phyloP scores from a whole-genome alignment of 2,113 vertebrate genomes.

The Atrichornis clamosus region DNA sequence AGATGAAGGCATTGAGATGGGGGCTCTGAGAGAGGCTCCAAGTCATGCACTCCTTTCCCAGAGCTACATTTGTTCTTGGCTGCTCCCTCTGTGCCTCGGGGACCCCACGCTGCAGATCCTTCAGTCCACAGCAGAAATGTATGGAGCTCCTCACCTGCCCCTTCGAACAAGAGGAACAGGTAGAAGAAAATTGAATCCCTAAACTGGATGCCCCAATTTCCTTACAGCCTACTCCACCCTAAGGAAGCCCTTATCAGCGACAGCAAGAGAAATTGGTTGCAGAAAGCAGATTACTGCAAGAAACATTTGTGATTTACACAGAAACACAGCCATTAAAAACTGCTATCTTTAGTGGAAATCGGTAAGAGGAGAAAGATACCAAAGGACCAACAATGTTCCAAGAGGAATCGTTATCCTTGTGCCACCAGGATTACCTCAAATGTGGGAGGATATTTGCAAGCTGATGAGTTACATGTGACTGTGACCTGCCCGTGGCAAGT shows the following conservation, averaged over 20 bases:
- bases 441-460: not conserved
- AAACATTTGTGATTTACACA: not conserved
- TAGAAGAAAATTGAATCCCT: not conserved
- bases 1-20: not conserved
- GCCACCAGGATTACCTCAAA: not conserved
- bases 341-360: not conserved
- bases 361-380: not conserved
- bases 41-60: not conserved
- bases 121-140: accelerated
- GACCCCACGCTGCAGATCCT: not conserved
- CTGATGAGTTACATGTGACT: not conserved
- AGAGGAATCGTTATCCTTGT: not conserved
- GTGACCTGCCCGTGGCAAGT: not conserved
- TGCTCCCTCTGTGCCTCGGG: not conserved
- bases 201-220: not conserved
- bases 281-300: conserved; percentile 15
- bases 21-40: not conserved
- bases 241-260: not conserved
- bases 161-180: not conserved
- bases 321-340: not conserved
- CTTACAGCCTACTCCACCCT: not conserved
- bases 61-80: not conserved
- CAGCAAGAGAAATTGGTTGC: not conserved
- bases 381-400: not conserved
- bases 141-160: not conserved